Base-by-base conservation (phyloP, 2,797 vertebrate genomes). In the Trematomus bernacchii region DNA sequence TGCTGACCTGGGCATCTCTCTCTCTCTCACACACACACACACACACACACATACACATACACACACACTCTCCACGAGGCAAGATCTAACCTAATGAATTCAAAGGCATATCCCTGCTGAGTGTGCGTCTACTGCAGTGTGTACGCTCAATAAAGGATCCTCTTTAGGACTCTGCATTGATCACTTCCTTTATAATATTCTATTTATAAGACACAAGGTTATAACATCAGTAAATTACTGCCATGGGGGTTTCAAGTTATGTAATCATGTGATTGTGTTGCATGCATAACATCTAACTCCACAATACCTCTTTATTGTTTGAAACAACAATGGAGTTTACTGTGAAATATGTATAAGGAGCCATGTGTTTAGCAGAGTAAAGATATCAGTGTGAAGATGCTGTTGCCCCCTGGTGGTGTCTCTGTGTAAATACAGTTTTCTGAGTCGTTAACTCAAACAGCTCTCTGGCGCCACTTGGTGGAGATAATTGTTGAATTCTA, bases 1-100 rank as follows among this genome's bases (percentile, higher is more conserved):
- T 92, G 91, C 91, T 93, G 91, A 93, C 87, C 79, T 51, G 43
- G 50, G 81, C 85, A 87, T 63, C 19, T 15, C 62, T 61, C 52
- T n/a, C 19, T 40, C 69, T 5, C 48, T 3, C 62, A 16, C 40
- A 9, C 54, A 16, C 37, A 59, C 47, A 33, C 48, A 72, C 76
- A 67, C 50, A 54, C 11, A 44, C 13, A 44, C 11, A 13, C 55
- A 71, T 78, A 66, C 47, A 53, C 70, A 70, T 70, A 40, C 37
- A 58, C 33, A 19, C 65, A 71, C 79, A 62, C 46, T 52, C 66
- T 66, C 66, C 42, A 51, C 23, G 55, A 67, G 19, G 71, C 67
- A 66, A 77, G 71, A 67, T 66, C 55, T 69, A 37, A 71, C 77
- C 69, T 72, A 81, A 82, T 79, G 80, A 80, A 73, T 87, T 71